phyloP scores from a whole-genome alignment of 2,888 invertebrate species.

The Sceliomorpha sp. region DNA sequence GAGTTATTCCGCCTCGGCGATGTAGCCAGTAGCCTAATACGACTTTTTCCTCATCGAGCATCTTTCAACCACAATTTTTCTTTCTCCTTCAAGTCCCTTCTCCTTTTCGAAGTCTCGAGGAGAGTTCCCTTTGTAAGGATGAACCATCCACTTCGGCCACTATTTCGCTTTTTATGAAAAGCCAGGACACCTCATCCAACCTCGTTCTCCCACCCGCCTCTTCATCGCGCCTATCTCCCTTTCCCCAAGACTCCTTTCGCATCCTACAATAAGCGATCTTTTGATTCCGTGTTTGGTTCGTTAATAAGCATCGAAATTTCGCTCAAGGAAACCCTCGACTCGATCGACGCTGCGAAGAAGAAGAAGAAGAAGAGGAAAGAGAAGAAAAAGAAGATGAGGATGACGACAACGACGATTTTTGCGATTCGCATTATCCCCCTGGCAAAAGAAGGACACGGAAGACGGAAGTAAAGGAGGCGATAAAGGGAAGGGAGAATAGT shows the following conservation, averaged over 20 bases:
- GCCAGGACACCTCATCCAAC: constrained; percentile 37
- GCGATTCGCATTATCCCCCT: constrained; percentile 2
- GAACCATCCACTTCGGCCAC: constrained; percentile 58
- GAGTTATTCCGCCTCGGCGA: constrained; percentile 10
- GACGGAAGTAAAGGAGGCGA: constrained; percentile 29
- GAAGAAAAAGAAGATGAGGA: no score
- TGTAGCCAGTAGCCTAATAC: constrained; percentile 26
- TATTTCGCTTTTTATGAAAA: constrained; percentile 64
- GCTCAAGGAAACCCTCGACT: constrained; percentile 40
- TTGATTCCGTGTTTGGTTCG: constrained; percentile 40
- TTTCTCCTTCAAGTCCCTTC: constrained; percentile 26
- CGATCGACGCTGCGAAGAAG: constrained; percentile 21
- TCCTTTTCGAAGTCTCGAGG: constrained; percentile 59
- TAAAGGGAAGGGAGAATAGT: constrained; percentile 14
- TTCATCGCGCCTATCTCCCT: constrained; percentile 37
- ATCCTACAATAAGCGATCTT: constrained; percentile 46
- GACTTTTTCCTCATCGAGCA: constrained; percentile 14
- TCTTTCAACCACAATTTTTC: constrained; percentile 18
- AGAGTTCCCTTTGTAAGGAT: constrained; percentile 58
- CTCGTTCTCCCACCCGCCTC: no score
- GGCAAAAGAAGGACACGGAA: constrained; percentile 3
- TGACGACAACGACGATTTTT: constrained; percentile 3
- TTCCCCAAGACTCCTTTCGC: constrained; percentile 43
- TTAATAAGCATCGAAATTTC: constrained; percentile 49
- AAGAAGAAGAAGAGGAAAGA: no score